Percentiles rank a stretch among this genome's conserved stretches.
Evolutionary conservation across 30 jellyfish, hydroid and myxozoan species (phyloP).

Genomic region (Turritopsis rubra): DNA sequence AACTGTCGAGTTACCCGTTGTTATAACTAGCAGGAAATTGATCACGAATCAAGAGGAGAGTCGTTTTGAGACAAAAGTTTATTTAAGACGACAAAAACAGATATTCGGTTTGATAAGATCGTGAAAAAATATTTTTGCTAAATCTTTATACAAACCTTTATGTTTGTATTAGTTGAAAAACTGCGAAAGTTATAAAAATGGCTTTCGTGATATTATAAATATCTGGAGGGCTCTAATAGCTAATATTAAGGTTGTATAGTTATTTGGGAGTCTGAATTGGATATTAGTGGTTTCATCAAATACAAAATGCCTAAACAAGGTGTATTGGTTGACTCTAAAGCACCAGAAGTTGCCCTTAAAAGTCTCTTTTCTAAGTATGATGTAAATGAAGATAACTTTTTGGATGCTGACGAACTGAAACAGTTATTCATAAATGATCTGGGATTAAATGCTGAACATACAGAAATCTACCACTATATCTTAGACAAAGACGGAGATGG

Average conservation of each 20-base stretch:
- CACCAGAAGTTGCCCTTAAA: slow-evolving; percentile 28
- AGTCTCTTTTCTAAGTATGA: slow-evolving; percentile 31
- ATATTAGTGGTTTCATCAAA: too few species aligned
- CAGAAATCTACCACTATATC: slow-evolving; percentile 18
- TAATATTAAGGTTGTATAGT: not conserved
- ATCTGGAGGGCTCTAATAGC: not conserved
- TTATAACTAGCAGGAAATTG: too few species aligned
- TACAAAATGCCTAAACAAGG: not conserved
- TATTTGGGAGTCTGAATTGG: not conserved
- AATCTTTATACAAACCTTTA: not conserved
- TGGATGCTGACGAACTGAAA: slow-evolving; percentile 6
- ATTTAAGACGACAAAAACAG: not conserved
- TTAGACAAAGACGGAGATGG: slow-evolving; percentile 26
- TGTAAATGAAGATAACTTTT: slow-evolving; percentile 8
- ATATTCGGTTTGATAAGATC: not conserved
- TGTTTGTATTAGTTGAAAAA: not conserved
- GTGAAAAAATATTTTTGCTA: not conserved
- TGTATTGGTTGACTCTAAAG: not conserved
- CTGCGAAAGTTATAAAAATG: not conserved
- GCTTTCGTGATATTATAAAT: not conserved
- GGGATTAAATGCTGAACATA: slow-evolving; percentile 21
- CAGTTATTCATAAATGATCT: slow-evolving; percentile 18
- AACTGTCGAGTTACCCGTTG: too few species aligned
- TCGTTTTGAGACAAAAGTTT: too few species aligned
- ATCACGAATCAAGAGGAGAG: too few species aligned